These are phyloP conservation scores for Cathartes aura DNA, from an alignment of 2,113 vertebrate species.

Conservation along the genomic window DNA sequence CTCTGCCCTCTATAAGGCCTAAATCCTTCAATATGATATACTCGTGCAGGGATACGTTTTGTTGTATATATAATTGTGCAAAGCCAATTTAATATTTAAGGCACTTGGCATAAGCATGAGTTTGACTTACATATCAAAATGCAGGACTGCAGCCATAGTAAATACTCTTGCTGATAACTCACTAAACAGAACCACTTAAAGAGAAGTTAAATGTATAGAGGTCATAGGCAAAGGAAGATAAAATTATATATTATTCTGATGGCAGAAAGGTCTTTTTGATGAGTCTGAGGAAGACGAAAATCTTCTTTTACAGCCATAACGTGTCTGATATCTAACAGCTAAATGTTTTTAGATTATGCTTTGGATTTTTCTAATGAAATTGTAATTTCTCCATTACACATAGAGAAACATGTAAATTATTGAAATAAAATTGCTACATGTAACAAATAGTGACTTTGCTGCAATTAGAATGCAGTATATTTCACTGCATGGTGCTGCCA, in stretches of 20 bases:
- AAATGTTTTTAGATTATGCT: background rate
- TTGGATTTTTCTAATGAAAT: background rate
- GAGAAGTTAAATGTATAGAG: background rate
- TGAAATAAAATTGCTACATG: background rate
- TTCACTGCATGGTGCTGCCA: background rate
- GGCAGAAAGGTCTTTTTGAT: background rate
- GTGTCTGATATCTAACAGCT: background rate
- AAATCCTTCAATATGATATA: background rate
- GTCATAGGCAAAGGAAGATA: background rate
- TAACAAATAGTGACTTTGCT: background rate
- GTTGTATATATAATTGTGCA: background rate
- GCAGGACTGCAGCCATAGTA: background rate
- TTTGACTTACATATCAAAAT: background rate
- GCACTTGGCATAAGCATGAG: background rate
- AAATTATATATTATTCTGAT: background rate
- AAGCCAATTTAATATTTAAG: constrained; percentile 17
- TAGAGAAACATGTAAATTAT: background rate
- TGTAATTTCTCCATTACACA: background rate
- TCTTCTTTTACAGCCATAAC: background rate
- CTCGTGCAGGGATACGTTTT: background rate
- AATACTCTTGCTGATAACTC: background rate
- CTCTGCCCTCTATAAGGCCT: background rate
- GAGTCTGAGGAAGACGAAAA: background rate
- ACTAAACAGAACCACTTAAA: background rate
- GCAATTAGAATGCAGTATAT: background rate